Evolutionary conservation across 2,888 invertebrate genomes (phyloP).

Genomic region (Drosophila infuscata): DNA sequence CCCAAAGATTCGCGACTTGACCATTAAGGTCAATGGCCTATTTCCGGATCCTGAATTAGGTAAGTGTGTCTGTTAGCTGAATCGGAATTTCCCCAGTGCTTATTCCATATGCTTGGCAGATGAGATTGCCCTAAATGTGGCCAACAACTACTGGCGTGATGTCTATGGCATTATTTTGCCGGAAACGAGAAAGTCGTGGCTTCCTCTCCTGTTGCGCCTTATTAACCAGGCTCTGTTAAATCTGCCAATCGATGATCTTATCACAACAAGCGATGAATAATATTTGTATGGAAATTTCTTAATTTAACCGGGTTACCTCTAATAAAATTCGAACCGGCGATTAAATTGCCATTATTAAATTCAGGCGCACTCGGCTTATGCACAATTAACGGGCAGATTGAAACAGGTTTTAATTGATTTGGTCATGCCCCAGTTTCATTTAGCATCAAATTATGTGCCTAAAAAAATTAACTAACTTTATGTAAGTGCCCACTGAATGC

Average conservation of each 20-base stretch:
- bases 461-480: slow-evolving; percentile 31
- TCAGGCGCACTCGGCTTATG: slow-evolving; percentile 26
- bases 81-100: background rate
- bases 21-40: slow-evolving; percentile 87
- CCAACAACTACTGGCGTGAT: slow-evolving; percentile 87
- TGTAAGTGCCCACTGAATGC: slow-evolving; percentile 37
- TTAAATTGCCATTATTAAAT: slow-evolving; percentile 26
- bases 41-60: slow-evolving; percentile 88
- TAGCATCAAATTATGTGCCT: slow-evolving; percentile 33
- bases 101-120: slow-evolving; percentile 57
- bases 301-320: slow-evolving; percentile 24
- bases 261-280: slow-evolving; percentile 22
- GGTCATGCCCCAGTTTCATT: slow-evolving; percentile 66
- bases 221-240: slow-evolving; percentile 78
- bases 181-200: slow-evolving; percentile 82
- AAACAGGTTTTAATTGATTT: slow-evolving; percentile 45
- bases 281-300: slow-evolving; percentile 20
- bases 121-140: slow-evolving; percentile 84
- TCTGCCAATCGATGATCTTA: slow-evolving; percentile 82
- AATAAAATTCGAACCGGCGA: slow-evolving; percentile 21
- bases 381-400: slow-evolving; percentile 18
- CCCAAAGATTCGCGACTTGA: slow-evolving; percentile 88
- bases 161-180: slow-evolving; percentile 86
- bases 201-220: slow-evolving; percentile 77
- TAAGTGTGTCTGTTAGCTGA: slow-evolving; percentile 85